Conservation (phyloP, 2,797 vertebrate species). For the Mareca strepera region DNA sequence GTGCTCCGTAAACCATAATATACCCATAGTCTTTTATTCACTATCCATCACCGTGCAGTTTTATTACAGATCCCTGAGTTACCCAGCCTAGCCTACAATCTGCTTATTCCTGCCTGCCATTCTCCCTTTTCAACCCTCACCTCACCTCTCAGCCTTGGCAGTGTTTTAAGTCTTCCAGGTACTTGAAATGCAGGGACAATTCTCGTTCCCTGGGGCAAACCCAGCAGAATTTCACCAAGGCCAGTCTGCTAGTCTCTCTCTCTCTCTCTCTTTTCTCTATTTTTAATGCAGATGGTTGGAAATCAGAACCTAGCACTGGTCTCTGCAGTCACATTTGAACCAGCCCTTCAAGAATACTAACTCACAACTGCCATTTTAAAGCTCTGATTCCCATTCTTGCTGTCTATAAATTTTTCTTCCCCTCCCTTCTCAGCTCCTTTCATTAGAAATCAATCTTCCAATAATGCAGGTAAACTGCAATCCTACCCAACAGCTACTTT, state of each 20-base stretch:
- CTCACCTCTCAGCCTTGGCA: constrained; percentile 17
- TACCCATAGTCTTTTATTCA: constrained; percentile 63
- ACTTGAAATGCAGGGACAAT: constrained; percentile 16
- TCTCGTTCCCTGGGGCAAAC: neutral
- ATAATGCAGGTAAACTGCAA: constrained; percentile 13
- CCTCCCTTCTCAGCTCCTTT: neutral
- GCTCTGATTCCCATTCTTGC: constrained; percentile 10
- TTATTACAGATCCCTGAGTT: constrained; percentile 65
- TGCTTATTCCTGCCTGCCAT: neutral
- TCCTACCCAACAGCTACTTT: neutral
- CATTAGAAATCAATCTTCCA: constrained; percentile 46
- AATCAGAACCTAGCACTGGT: constrained; percentile 1
- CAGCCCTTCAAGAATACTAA: constrained; percentile 45
- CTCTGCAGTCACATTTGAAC: constrained; percentile 31
- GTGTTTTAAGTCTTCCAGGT: constrained; percentile 21
- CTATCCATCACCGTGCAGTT: constrained; percentile 36
- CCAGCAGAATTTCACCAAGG: neutral
- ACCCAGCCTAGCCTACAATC: constrained; percentile 34
- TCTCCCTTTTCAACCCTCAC: neutral
- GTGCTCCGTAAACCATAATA: constrained; percentile 54
- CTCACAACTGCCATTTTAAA: constrained; percentile 57
- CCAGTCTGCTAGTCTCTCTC: neutral
- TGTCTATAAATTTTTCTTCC: constrained; percentile 36
- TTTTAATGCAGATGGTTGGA: constrained; percentile 23
- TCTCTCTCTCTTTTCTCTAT: neutral